phyloP scores from a whole-genome alignment of 2,797 vertebrate species.

The Cynopterus sphinx region DNA sequence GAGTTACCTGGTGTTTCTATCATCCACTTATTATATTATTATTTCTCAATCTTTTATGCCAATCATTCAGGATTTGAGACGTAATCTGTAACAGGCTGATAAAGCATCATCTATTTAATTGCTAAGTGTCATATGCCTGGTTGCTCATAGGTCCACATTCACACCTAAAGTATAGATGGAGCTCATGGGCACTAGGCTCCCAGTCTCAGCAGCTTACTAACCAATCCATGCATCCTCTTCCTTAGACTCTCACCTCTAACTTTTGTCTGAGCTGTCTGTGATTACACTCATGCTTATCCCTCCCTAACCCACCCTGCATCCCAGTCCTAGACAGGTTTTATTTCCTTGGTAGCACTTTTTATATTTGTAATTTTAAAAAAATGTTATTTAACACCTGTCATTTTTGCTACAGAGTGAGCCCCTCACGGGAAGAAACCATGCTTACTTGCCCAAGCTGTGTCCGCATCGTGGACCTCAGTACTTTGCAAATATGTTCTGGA shows the following conservation, averaged over 20 bases:
- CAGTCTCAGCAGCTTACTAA: not conserved
- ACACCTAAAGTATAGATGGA: rapidly evolving
- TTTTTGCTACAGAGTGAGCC: not conserved
- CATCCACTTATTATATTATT: not conserved
- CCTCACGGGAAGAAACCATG: not conserved
- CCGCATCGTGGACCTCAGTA: not conserved
- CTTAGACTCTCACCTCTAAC: not conserved
- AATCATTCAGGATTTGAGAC: not conserved
- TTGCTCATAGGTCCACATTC: not conserved
- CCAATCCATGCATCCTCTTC: not conserved
- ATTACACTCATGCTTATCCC: rapidly evolving
- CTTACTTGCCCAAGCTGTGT: not conserved
- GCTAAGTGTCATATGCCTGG: not conserved
- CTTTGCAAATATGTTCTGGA: not conserved
- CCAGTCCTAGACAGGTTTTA: rapidly evolving
- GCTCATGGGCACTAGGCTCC: not conserved
- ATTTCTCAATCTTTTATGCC: not conserved
- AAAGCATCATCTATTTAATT: not conserved
- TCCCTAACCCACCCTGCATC: not conserved
- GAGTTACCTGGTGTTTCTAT: not conserved
- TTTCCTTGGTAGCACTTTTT: not conserved
- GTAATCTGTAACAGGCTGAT: not conserved
- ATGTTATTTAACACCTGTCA: not conserved
- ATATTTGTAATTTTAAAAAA: not conserved
- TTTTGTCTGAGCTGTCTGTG: not conserved